Evolutionary conservation across 2,888 invertebrate species (phyloP).

Genomic region (Stenotaenia linearis): DNA sequence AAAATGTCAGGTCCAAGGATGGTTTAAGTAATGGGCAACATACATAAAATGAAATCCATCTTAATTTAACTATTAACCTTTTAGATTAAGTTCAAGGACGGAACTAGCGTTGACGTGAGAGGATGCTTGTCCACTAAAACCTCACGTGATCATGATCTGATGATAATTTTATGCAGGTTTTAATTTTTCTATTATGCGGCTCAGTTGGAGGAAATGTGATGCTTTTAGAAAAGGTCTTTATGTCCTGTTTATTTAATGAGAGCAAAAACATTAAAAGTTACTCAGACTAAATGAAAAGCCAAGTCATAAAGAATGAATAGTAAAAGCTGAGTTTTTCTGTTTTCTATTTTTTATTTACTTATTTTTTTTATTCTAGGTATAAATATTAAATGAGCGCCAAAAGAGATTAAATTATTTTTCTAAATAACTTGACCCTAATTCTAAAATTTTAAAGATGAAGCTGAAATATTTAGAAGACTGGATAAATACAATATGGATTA

Average conservation of each 20-base stretch:
- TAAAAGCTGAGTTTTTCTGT: neutral
- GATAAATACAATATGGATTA: too few species aligned
- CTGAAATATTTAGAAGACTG: too few species aligned
- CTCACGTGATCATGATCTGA: neutral
- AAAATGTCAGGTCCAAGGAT: neutral
- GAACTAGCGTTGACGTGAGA: neutral
- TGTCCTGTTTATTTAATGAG: conserved; percentile 21
- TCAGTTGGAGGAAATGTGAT: conserved; percentile 17
- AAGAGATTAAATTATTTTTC: neutral
- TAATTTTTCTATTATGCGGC: conserved; percentile 10
- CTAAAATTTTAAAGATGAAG: neutral
- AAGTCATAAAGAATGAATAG: conserved; percentile 4
- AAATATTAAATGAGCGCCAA: neutral
- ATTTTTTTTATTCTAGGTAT: neutral
- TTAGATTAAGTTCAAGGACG: neutral
- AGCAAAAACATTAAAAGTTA: conserved; percentile 24
- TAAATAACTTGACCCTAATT: neutral
- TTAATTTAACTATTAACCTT: conserved; percentile 16
- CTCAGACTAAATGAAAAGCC: conserved; percentile 17
- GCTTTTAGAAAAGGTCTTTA: conserved; percentile 26
- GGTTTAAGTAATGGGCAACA: neutral
- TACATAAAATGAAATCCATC: neutral
- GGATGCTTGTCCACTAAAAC: neutral
- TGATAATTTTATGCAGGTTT: conserved; percentile 5
- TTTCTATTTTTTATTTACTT: neutral